Base-by-base conservation (phyloP, 1,140 invertebrate species). In the Drosophila sulfurigaster region DNA sequence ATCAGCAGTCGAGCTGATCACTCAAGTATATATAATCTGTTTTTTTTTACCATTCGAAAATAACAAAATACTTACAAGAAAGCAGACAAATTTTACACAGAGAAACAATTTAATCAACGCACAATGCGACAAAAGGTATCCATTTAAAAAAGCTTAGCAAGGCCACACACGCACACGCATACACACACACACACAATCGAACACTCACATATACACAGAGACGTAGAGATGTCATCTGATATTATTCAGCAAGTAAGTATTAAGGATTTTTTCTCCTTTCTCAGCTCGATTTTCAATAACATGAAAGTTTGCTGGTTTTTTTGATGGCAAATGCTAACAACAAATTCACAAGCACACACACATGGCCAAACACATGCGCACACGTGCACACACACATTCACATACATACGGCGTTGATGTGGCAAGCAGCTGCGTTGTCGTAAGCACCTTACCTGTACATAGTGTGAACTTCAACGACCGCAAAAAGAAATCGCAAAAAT, bases 401-500 rank as follows among this genome's bases (percentile, higher is more conserved):
- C 6, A 13, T 20, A 32, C 11, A 7, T 64, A 38, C 38, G 46
- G 70, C 56, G 71, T 69, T 70, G 72, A 70, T 70, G 66, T 75
- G 66, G 49, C 58, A 69, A 75, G 56, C 72, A 75, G 66, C 72
- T 75, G 72, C 52, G 66, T 64, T 64, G 66, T 58, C 67, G 66
- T 75, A 70, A 75, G 72, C 72, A 70, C 51, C 72, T 75, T 51
- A 51, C 49, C 58, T 56, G 48, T 56, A 60, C 49, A 57, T 51
- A 48, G 66, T 58, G 66, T 75, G 72, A 75, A 75, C 96, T 76
- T 97, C 96, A 57, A 97, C 95, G 35, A 96, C 96, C 48, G 96
- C 96, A 79, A 98, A 96, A 2, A 96, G 96, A 71, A 97, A 93
- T 92, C 96, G 97, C 3, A 35, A 35, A 30, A 54, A 54, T 15